Base-by-base conservation (phyloP, 2,113 vertebrate species). In the Bambusicola thoracicus region DNA sequence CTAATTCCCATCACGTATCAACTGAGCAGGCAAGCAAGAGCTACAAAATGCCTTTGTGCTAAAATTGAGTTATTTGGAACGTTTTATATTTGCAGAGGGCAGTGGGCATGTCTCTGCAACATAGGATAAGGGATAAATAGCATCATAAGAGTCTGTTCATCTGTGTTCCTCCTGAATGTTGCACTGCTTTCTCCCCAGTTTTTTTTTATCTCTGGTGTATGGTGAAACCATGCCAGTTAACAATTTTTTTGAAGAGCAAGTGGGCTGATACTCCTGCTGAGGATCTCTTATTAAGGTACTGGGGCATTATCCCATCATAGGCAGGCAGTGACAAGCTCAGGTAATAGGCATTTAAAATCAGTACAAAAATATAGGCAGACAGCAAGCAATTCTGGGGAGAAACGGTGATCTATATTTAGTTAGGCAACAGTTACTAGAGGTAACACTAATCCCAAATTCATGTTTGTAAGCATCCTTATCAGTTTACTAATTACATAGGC, bases 261-360 rank as follows among this genome's bases (percentile, higher is more conserved):
- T 73, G 63, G 19, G 27, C 10, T 4, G 21, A n/a, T 44, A 79
- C 6, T 8, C 6, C 58, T 79, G 34, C 16, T 3, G 1, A 62
- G 40, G 41, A 59, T 27, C 13, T 30, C 46, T 74, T 32, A 32
- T 17, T 27, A 3, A 18, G 14, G 18, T 29, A 36, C 6, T 1
- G 2, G 11, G 7, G 12, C 19, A 16, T 76, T 32, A 8, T 11
- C 19, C 32, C 19, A 30, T 25, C 3, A 2, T 0, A 8, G 24
- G 36, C 20, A 59, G 76, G 19, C 62, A 85, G 67, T 9, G 32
- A 27, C 53, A 61, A 51, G 27, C 8, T 56, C 58, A 59, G 30
- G 55, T 25, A 56, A 16, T 1, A 4, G 15, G 21, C 21, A 8
- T 70, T 40, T 66, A 40, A 84, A 83, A 53, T 22, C 78, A 48